Evolutionary conservation across 1,140 invertebrate species (phyloP).

Genomic region (Brachionus paranguensis): DNA sequence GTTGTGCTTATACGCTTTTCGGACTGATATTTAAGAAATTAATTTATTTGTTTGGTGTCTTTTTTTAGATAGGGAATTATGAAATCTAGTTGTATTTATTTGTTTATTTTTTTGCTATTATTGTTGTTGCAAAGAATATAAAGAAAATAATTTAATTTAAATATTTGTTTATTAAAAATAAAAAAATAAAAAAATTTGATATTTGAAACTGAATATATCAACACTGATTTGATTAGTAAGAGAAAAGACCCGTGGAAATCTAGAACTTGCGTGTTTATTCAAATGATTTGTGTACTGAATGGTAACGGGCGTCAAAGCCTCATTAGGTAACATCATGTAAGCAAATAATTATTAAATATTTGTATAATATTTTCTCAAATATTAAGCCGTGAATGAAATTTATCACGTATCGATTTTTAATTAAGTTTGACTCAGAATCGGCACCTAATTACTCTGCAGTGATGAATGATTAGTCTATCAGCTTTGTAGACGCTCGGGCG

Average conservation of each 20-base stretch:
- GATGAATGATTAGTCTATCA: not conserved
- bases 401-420: not conserved
- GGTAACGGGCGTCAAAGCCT: not conserved
- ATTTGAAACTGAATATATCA: not conserved
- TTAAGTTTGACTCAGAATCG: not conserved
- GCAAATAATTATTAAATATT: not conserved
- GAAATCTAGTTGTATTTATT: conserved; percentile 14
- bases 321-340: not conserved
- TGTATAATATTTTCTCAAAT: not conserved
- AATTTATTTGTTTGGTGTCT: conserved; percentile 25
- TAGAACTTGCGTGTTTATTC: not conserved
- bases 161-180: conserved; percentile 1
- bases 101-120: not conserved
- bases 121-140: not conserved
- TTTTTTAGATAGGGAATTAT: conserved; percentile 5
- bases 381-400: not conserved
- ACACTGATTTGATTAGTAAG: not conserved
- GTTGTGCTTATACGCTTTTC: not conserved
- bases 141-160: conserved; percentile 7
- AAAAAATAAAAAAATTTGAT: not conserved
- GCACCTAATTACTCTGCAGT: not conserved
- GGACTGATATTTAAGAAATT: conserved; percentile 1
- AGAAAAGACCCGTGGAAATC: not conserved
- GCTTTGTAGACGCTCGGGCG: not conserved
- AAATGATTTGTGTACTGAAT: not conserved